Evolutionary conservation across 2,888 invertebrate genomes (phyloP), one percentile per base, ranked within the genome.

Genomic region (Phanerotoma sp.): DNA sequence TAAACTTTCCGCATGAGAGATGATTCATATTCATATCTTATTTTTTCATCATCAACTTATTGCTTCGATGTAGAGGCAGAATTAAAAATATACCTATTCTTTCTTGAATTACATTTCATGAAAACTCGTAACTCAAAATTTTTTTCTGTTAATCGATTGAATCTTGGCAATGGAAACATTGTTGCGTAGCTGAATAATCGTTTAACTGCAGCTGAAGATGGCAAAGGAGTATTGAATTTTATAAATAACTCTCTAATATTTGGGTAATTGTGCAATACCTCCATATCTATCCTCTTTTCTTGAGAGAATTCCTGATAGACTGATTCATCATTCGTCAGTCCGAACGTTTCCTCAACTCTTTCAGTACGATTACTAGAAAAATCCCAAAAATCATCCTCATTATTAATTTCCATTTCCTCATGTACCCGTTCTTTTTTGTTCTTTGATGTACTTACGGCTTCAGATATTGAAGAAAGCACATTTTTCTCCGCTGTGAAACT

Each of bases 101-200:
- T 59, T 52, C 48, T 38, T 51, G 41, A 10, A n/a, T 41, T 41
- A 21, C 21, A 18, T 51, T 41, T 42, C 32, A 33, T n/a, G 2
- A 51, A 10, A 11, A 51, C 42, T 32, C 42, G 15, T 32, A 18
- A 6, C 28, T 51, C 32, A 21, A 51, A 51, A 51, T 51, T 21
- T 21, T 15, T 9, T n/a, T 51, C 51, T 21, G 53, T 47, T 6
- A 47, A 13, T 20, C 53, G 20, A 18, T 53, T 53, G 5, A 21
- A 45, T 18, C 35, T 32, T n/a, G 45, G 51, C 16, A 33, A 20
- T 21, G 10, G 20, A n/a, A 35, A 20, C 35, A 47, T 33, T 6
- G 33, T 33, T 11, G 37, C 35, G 9, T 33, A 35, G 6, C 32
- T 32, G 33, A 47, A 35, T 1, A 47, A n/a, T n/a, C 37, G n/a